Conservation (phyloP, 2,888 invertebrate species). For the Cactoblastis cactorum region DNA sequence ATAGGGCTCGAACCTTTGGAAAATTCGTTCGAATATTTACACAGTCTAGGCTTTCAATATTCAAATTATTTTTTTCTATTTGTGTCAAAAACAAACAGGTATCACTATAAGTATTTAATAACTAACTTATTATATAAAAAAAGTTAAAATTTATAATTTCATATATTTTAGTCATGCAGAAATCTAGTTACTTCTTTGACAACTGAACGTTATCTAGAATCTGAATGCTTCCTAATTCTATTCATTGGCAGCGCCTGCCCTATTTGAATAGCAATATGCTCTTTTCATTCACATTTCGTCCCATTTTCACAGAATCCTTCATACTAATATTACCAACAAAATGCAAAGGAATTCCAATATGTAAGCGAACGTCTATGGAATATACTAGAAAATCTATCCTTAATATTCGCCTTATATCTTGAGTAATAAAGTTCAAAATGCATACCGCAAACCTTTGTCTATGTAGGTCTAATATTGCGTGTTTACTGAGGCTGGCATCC, state of each 20-base stretch:
- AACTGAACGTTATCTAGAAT: not conserved
- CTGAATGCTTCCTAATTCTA: not conserved
- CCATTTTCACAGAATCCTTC: not conserved
- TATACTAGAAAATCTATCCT: constrained; percentile 20
- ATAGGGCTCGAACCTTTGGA: too few species aligned
- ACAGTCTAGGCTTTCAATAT: too few species aligned
- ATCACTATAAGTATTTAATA: too few species aligned
- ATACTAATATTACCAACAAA: constrained; percentile 2
- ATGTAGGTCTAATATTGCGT: constrained; percentile 21
- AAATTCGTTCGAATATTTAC: not conserved
- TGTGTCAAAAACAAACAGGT: too few species aligned
- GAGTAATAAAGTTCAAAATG: constrained; percentile 20
- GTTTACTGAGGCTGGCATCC: constrained; percentile 23
- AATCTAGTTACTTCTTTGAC: too few species aligned
- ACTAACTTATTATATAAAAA: too few species aligned
- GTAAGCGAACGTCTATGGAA: constrained; percentile 30
- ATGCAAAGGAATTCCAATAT: constrained; percentile 40
- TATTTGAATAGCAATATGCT: not conserved
- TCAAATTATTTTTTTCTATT: too few species aligned
- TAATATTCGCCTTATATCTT: constrained; percentile 11
- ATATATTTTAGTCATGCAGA: too few species aligned
- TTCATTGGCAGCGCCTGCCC: not conserved
- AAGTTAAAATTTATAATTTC: too few species aligned
- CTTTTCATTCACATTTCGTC: constrained; percentile 1
- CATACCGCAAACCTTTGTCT: constrained; percentile 10